Percentiles rank a stretch among this genome's conserved stretches.
Conservation (phyloP, 2,797 vertebrate genomes). For the Megaceryle alcyon region DNA sequence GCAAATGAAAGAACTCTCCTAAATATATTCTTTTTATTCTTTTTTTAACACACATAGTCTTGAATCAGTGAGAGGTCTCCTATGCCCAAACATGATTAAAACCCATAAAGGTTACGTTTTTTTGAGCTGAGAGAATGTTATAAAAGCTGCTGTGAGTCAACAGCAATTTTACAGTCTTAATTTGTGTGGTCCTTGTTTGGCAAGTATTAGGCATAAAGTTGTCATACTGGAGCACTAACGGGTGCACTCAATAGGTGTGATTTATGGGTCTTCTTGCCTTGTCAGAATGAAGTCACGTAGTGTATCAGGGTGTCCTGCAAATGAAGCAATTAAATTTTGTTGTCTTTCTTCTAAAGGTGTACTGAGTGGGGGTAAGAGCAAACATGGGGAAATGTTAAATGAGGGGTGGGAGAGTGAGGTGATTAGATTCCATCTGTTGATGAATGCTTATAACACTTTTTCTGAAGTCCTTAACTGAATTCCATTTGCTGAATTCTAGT, state of each 20-base stretch:
- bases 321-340: conserved; percentile 36
- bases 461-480: conserved; percentile 50
- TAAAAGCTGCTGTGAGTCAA: conserved; percentile 74
- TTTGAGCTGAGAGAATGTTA: conserved; percentile 54
- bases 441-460: not conserved
- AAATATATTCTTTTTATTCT: conserved; percentile 31
- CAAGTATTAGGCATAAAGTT: conserved; percentile 52
- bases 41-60: conserved; percentile 21
- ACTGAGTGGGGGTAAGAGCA: not conserved
- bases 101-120: conserved; percentile 57
- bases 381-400: not conserved
- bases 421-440: conserved; percentile 4
- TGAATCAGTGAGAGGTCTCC: conserved; percentile 69
- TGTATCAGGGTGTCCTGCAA: conserved; percentile 1
- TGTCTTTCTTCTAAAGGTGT: conserved; percentile 17
- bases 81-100: conserved; percentile 73
- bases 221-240: conserved; percentile 50
- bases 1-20: conserved; percentile 32
- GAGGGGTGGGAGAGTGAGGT: not conserved
- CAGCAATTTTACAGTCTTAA: conserved; percentile 69
- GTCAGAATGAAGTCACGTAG: conserved; percentile 18
- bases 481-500: conserved; percentile 47
- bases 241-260: conserved; percentile 48
- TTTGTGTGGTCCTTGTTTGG: conserved; percentile 77
- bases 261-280: conserved; percentile 8